phyloP scores from a whole-genome alignment of 2,113 vertebrate species.

The Plecotus auritus region DNA sequence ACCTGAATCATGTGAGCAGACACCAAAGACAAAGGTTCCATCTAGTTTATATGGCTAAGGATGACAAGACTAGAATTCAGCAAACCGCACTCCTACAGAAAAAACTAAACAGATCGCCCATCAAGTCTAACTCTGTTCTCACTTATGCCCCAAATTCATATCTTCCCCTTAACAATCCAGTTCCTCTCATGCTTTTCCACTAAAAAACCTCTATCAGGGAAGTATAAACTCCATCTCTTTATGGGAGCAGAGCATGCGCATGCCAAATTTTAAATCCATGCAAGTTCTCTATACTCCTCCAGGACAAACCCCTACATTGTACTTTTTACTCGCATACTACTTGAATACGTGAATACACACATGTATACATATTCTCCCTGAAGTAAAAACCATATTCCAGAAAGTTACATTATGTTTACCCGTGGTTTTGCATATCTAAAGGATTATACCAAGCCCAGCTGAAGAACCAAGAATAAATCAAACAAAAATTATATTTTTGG shows the following conservation, averaged over 20 bases:
- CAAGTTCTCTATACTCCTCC: background rate
- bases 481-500: background rate
- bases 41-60: no score
- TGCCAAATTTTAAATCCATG: background rate
- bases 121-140: background rate
- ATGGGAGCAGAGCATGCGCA: accelerated
- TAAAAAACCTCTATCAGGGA: background rate
- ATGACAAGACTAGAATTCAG: background rate
- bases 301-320: background rate
- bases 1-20: no score
- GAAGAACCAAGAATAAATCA: background rate
- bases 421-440: background rate
- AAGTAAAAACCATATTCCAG: background rate
- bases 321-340: background rate
- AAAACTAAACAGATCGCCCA: background rate
- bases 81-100: background rate
- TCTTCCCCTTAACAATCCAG: background rate
- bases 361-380: background rate
- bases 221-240: background rate
- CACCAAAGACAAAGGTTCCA: background rate
- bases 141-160: background rate
- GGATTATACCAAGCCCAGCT: background rate
- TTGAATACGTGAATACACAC: background rate
- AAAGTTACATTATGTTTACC: background rate
- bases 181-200: background rate